Evolutionary conservation across 2,797 vertebrate genomes (phyloP).

Genomic region (Karalla daura): DNA sequence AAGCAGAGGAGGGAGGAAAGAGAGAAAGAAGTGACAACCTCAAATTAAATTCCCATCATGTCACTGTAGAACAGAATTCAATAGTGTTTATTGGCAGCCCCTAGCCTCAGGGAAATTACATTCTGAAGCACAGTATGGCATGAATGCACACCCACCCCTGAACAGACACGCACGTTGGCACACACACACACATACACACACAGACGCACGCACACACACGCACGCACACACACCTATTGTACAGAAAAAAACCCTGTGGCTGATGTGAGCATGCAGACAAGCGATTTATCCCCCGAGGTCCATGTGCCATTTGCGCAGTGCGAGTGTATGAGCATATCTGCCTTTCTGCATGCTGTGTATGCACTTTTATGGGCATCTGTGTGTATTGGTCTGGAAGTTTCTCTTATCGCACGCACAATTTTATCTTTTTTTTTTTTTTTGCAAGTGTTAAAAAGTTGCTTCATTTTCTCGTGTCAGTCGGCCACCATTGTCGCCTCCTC

Average conservation of each 20-base stretch:
- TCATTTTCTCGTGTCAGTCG: constrained; percentile 38
- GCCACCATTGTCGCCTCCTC: constrained; percentile 39
- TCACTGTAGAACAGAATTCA: constrained; percentile 87
- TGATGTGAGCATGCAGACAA: constrained; percentile 69
- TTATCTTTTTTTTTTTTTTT: too few species aligned
- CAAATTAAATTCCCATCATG: constrained; percentile 89
- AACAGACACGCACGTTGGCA: constrained; percentile 27
- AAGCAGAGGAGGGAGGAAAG: constrained; percentile 44
- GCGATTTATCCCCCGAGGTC: constrained; percentile 64
- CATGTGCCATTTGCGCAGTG: constrained; percentile 55
- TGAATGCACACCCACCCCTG: constrained; percentile 62
- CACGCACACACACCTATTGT: constrained; percentile 50
- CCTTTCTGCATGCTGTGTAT: constrained; percentile 30
- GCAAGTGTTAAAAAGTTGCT: constrained; percentile 24
- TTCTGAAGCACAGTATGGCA: constrained; percentile 82
- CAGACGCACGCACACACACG: constrained; percentile 49
- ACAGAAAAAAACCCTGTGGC: constrained; percentile 49
- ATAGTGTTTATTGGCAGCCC: constrained; percentile 86
- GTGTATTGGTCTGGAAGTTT: constrained; percentile 14
- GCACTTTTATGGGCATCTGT: background rate
- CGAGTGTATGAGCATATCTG: constrained; percentile 41
- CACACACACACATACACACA: constrained; percentile 34
- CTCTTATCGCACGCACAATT: constrained; percentile 4
- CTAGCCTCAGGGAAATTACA: constrained; percentile 85
- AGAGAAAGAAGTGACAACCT: constrained; percentile 81